Evolutionary conservation across 2,113 vertebrate species (phyloP).

Genomic region (Nycticryphes semicollaris): DNA sequence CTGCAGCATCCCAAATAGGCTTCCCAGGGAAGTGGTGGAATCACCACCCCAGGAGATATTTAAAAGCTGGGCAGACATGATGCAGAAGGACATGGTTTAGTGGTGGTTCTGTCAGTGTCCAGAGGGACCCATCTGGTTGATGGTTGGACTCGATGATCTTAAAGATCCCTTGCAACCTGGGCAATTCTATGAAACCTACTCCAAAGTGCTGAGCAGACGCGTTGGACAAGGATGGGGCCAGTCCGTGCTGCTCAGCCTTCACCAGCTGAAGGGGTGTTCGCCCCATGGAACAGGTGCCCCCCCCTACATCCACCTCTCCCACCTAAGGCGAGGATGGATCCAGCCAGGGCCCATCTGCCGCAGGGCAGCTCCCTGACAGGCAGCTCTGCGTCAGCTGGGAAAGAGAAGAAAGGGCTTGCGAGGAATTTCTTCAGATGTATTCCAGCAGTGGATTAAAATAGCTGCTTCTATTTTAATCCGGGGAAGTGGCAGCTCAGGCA

Average conservation of each 20-base stretch:
- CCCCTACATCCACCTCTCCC: not conserved
- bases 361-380: rapidly evolving
- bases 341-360: not conserved
- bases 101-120: not conserved
- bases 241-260: not conserved
- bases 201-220: not conserved
- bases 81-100: not conserved
- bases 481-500: not conserved
- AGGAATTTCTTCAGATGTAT: conserved; percentile 16
- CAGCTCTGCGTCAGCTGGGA: not conserved
- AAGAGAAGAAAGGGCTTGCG: not conserved
- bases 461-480: conserved; percentile 46
- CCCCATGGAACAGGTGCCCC: rapidly evolving
- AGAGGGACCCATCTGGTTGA: no score
- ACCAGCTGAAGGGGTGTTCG: rapidly evolving
- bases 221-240: not conserved
- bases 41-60: not conserved
- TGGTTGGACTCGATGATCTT: not conserved
- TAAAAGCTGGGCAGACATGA: not conserved
- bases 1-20: not conserved
- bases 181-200: not conserved
- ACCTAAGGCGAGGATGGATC: not conserved
- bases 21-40: not conserved
- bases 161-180: not conserved
- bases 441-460: conserved; percentile 48